Conservation (phyloP, 2,888 invertebrate species). For the Trichogramma evanescens region DNA sequence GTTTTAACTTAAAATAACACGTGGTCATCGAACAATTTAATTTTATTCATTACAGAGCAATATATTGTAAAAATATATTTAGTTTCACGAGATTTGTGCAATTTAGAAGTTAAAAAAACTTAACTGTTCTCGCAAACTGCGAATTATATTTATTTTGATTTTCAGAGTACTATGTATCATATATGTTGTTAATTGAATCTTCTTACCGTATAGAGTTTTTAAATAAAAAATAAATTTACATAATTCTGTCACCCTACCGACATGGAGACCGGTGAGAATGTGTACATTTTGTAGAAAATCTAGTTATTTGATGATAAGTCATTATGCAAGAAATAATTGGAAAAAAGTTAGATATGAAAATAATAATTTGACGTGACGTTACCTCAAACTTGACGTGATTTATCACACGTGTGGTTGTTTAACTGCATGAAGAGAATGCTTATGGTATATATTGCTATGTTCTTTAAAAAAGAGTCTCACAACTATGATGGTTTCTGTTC, state of each 20-base stretch:
- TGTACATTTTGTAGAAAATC: conserved; percentile 18
- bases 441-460: too few relatives aligned
- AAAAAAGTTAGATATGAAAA: too few relatives aligned
- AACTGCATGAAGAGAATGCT: too few relatives aligned
- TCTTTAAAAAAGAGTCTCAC: too few relatives aligned
- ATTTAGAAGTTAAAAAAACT: conserved; percentile 19
- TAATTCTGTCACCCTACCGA: too few relatives aligned
- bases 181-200: conserved; percentile 22
- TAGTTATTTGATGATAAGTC: conserved; percentile 5
- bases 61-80: conserved; percentile 18
- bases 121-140: conserved; percentile 14
- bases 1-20: neutral
- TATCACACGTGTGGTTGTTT: too few relatives aligned
- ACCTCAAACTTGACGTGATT: too few relatives aligned
- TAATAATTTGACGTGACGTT: too few relatives aligned
- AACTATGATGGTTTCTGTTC: too few relatives aligned
- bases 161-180: conserved; percentile 21
- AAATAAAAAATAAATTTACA: neutral
- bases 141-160: conserved; percentile 20
- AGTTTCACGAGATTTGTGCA: conserved; percentile 17
- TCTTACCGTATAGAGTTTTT: conserved; percentile 18
- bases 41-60: conserved; percentile 14
- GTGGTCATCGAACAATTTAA: conserved; percentile 12
- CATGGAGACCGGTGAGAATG: neutral
- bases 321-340: too few relatives aligned